Evolutionary conservation across 2,797 vertebrate species (phyloP).

Genomic region (Onychomys leucogaster): DNA sequence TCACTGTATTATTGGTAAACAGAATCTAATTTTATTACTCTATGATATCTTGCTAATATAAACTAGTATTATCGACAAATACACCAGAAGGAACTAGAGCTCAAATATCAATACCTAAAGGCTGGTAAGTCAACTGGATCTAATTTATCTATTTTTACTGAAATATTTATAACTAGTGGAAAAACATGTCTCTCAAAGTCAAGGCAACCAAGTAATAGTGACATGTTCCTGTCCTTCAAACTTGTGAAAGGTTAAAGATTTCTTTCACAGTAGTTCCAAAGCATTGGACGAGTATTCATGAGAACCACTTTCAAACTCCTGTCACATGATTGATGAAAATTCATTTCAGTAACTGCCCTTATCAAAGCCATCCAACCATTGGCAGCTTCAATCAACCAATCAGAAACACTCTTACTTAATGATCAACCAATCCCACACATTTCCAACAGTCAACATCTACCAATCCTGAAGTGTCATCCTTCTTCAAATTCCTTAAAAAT

Average conservation of each 20-base stretch:
- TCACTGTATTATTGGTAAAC: background rate
- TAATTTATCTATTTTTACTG: slow-evolving; percentile 5
- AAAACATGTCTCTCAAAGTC: background rate
- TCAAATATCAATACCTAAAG: background rate
- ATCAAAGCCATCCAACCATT: background rate
- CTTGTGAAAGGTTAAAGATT: background rate
- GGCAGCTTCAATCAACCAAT: background rate
- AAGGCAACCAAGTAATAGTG: background rate
- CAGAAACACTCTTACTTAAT: background rate
- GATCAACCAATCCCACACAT: background rate
- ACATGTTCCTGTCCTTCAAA: background rate
- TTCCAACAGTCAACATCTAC: background rate
- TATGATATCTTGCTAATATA: background rate
- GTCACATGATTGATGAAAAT: background rate
- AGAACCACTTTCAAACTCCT: background rate
- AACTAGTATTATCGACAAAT: slow-evolving; percentile 4
- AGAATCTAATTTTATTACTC: background rate
- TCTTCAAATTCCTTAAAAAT: background rate
- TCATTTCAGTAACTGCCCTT: background rate
- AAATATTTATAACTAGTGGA: background rate
- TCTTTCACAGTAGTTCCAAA: background rate
- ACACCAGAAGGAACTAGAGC: background rate
- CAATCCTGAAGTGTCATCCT: background rate
- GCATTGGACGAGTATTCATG: background rate
- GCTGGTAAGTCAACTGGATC: background rate